Base-by-base conservation (phyloP, 2,113 vertebrate genomes). In the Tautogolabrus adspersus region DNA sequence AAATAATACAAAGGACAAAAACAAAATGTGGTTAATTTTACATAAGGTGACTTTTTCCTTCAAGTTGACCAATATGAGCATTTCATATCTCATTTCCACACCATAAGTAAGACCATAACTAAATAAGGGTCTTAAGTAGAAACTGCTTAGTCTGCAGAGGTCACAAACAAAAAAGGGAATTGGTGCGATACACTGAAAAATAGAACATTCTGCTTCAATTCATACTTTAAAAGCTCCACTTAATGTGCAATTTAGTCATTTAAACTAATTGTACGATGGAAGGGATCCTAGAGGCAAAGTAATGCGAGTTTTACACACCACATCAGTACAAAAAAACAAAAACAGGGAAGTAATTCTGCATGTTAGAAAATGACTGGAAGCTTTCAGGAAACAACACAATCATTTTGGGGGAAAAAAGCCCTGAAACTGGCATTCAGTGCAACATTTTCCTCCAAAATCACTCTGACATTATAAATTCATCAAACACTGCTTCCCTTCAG, bases 381-480 rank as follows among this genome's bases (percentile, higher is more conserved):
- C 59, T 70, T 49, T 37, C 61, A 38, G 68, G 54, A 52, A n/a
- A 49, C 76, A 78, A 77, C 76, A 64, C 13, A 21, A 30, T 58
- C 40, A 34, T 78, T 69, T 76, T 34, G 0, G 3, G n/a, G 51
- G 75, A 26, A 78, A 84, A 82, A 79, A 52, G 58, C 57, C 40
- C 69, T 67, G 59, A 65, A 5, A 55, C 30, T 44, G 21, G 22
- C 57, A 63, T 77, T 58, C 1, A 54, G 63, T 4, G 47, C 49
- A 64, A 38, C 37, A 21, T 83, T 79, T 66, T 66, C 47, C 60
- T 86, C 71, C 55, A 72, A 77, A 85, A 87, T 90, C 82, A 89
- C 82, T 67, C 57, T 78, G 83, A 86, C 88, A 85, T 89, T 85
- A 84, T 81, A 77, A 81, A 92, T 88, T 89, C 78, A 85, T 92